Base-by-base conservation (phyloP, 2,888 invertebrate species). In the Pseudeuparius sepicola region DNA sequence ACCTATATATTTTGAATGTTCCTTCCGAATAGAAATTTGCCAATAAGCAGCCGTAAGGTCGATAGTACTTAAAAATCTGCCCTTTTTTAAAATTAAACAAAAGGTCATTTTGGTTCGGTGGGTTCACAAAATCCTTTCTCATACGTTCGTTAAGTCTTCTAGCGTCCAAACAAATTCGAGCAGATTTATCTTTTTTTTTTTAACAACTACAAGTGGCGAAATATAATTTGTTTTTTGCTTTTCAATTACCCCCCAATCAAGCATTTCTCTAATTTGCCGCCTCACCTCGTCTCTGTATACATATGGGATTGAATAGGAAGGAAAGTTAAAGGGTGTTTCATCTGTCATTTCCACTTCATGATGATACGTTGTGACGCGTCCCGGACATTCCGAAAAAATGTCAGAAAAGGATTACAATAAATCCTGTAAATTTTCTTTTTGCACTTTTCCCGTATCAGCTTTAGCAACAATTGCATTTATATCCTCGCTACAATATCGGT, bases 11-110 rank as follows among this genome's bases (percentile, higher is more conserved):
- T 42, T 34, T 2, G 24, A 10, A 26, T 39, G 15, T 9, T 38
- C 39, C 4, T 28, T 24, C 1, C n/a, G 3, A 10, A 48, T 36
- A 2, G 36, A 31, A 12, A 48, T 36, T 36, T 48, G 48, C 42
- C 42, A 42, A 27, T 39, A 39, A 4, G 34, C 23, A 2, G 39
- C 36, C 12, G 42, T 38, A 7, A 38, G 11, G 18, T 41, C 39
- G 5, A 41, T 12, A 2, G 34, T 25, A 10, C 36, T 36, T 6
- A 41, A 7, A 12, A 25, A 16, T 9, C 25, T 13, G 6, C 34
- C 36, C 10, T 17, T n/a, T 12, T 11, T 6, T 20, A 30, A 38
- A 35, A n/a, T 28, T 25, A 16, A 15, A 24, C 9, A 36, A 14
- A n/a, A 41, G 12, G 9, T 40, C 34, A 11, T 7, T 13, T 2